Evolutionary conservation across 2,888 invertebrate genomes (phyloP).

Genomic region (Smittia sp.): DNA sequence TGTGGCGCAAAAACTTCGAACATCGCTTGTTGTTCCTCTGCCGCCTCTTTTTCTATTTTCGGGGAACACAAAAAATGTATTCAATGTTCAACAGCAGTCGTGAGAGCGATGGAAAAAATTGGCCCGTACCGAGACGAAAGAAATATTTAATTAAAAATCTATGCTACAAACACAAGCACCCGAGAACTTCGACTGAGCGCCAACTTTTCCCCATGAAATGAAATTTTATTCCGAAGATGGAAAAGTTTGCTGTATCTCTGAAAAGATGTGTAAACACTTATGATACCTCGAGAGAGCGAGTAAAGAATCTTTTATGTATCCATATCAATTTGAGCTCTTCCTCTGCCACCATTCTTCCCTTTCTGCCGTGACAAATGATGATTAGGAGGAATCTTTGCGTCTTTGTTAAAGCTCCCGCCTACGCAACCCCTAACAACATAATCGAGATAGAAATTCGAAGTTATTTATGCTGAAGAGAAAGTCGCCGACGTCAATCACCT

Average conservation of each 20-base stretch:
- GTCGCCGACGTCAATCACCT: background rate
- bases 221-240: background rate
- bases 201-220: background rate
- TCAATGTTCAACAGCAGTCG: background rate
- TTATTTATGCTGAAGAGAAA: constrained; percentile 15
- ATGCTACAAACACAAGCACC: background rate
- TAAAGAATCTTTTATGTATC: background rate
- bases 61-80: background rate
- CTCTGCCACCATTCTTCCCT: background rate
- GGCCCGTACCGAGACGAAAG: background rate
- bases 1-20: background rate
- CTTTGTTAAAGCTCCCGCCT: constrained; percentile 3
- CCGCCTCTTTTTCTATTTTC: background rate
- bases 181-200: background rate
- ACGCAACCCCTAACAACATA: constrained; percentile 15
- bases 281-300: background rate
- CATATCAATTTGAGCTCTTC: constrained; percentile 4
- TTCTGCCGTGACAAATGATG: constrained; percentile 1
- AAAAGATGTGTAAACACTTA: constrained; percentile 12
- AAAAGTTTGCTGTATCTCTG: background rate
- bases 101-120: background rate
- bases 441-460: background rate
- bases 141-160: constrained; percentile 16
- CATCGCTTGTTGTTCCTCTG: background rate
- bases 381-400: background rate